A percentile compares a stretch with the other conserved stretches of the same genome.
Conservation (phyloP, 2,113 vertebrate genomes). For the Rhea pennata region DNA sequence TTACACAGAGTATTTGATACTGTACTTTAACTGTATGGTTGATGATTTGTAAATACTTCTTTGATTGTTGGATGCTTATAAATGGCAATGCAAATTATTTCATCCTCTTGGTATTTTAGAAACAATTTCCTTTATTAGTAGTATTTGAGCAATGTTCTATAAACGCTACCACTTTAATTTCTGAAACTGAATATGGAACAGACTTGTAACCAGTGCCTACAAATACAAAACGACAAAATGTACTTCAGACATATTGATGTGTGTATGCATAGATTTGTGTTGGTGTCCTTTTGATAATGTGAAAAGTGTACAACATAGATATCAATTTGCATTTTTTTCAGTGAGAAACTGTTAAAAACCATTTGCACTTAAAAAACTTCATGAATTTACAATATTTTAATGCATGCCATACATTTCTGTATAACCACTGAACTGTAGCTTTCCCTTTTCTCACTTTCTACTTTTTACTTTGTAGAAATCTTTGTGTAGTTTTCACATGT, state of each 20-base stretch:
- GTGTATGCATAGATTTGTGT: slow-evolving; percentile 25
- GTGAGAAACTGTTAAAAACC: slow-evolving; percentile 37
- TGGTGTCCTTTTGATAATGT: slow-evolving; percentile 38
- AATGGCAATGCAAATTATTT: slow-evolving; percentile 34
- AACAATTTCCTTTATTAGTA: slow-evolving; percentile 16
- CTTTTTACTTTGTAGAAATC: slow-evolving; percentile 70
- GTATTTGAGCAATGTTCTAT: slow-evolving; percentile 62
- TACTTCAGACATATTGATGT: slow-evolving; percentile 14
- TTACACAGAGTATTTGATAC: slow-evolving; percentile 72
- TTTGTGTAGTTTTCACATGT: slow-evolving; percentile 66
- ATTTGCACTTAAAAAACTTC: slow-evolving; percentile 66
- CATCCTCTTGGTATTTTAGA: slow-evolving; percentile 45
- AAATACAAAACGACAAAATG: slow-evolving; percentile 13
- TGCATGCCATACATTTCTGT: slow-evolving; percentile 71
- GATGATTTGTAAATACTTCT: slow-evolving; percentile 49
- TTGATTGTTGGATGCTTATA: slow-evolving; percentile 45
- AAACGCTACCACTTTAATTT: slow-evolving; percentile 29
- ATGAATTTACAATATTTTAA: slow-evolving; percentile 66
- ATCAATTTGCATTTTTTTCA: slow-evolving; percentile 54
- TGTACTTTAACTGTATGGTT: slow-evolving; percentile 59
- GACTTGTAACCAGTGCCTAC: slow-evolving; percentile 47
- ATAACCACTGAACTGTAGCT: slow-evolving; percentile 72
- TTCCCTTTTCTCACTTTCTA: slow-evolving; percentile 65
- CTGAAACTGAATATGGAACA: slow-evolving; percentile 49
- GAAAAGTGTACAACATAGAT: slow-evolving; percentile 57